phyloP scores from a whole-genome alignment of 35 echinoderm and acorn worm species.

The Diadema setosum region DNA sequence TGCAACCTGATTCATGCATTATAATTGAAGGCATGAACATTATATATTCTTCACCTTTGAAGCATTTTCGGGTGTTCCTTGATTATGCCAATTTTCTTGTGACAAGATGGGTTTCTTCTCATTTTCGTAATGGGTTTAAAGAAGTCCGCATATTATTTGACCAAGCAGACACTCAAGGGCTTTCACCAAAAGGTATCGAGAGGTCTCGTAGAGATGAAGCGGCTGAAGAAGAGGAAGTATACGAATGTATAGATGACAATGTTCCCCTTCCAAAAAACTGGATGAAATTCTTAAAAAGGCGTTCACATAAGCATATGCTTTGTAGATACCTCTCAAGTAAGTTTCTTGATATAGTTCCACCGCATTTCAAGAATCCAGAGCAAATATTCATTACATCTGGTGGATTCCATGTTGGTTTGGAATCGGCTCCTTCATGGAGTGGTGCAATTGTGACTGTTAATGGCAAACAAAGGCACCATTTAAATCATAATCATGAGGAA shows the following conservation, averaged over 20 bases:
- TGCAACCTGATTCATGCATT: background rate
- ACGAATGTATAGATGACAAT: background rate
- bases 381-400: conserved; percentile 36
- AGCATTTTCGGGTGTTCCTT: background rate
- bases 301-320: conserved; percentile 22
- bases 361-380: background rate
- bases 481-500: conserved; percentile 30
- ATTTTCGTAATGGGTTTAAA: background rate
- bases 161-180: conserved; percentile 14
- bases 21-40: conserved; percentile 47
- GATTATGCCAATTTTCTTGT: conserved; percentile 35
- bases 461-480: background rate
- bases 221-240: background rate
- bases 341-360: conserved; percentile 22
- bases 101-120: background rate
- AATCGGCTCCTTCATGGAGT: background rate
- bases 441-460: background rate
- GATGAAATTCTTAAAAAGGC: conserved; percentile 21
- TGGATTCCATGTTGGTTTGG: background rate
- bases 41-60: conserved; percentile 22
- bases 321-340: conserved; percentile 28
- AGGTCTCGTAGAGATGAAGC: background rate
- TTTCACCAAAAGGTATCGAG: conserved; percentile 31
- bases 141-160: conserved; percentile 33
- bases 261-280: conserved; percentile 29